Conservation (phyloP, 1,140 invertebrate genomes). For the Trinorchestia longiramus region DNA sequence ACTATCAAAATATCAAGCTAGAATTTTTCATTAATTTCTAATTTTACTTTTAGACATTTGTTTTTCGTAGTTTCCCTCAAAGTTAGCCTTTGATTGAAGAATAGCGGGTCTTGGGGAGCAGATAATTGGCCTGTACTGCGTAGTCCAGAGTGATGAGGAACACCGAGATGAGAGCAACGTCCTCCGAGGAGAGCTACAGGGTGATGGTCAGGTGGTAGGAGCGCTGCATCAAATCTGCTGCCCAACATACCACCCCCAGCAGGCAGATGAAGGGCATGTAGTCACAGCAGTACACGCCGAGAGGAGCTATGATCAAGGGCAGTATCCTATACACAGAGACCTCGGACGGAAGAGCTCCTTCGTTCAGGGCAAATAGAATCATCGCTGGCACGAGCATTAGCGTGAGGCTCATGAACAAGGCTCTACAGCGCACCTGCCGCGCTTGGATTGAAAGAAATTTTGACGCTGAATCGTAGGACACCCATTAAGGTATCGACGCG, state of each 20-base stretch:
- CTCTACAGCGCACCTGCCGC: neutral
- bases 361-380: neutral
- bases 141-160: neutral
- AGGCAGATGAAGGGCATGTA: neutral
- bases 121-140: neutral
- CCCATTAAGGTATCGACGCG: conserved; percentile 3
- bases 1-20: neutral
- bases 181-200: neutral
- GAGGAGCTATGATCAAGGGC: neutral
- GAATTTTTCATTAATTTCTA: neutral
- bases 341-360: neutral
- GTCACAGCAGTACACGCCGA: neutral
- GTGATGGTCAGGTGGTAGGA: neutral
- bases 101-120: neutral
- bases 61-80: neutral
- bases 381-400: neutral
- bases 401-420: neutral
- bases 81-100: neutral
- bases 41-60: neutral
- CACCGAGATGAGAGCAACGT: neutral
- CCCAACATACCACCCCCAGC: neutral
- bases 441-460: neutral
- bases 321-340: neutral
- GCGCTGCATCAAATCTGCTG: neutral
- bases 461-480: neutral